Conservation (phyloP, 2,113 vertebrate species). For the Labrus mixtus region DNA sequence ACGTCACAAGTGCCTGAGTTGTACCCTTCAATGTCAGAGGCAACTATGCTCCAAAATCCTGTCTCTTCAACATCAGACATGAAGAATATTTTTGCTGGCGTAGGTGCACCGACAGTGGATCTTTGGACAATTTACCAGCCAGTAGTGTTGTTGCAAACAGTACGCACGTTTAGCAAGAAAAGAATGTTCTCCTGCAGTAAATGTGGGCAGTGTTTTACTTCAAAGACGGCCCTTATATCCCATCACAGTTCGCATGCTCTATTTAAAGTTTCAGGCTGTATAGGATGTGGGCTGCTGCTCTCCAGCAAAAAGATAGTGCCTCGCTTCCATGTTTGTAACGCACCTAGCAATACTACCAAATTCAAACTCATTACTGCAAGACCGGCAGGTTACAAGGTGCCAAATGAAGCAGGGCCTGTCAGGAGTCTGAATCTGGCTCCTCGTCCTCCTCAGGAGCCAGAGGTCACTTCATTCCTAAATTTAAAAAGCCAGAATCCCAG, state of each 20-base stretch:
- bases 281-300: conserved; percentile 77
- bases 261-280: conserved; percentile 73
- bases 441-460: background rate
- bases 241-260: conserved; percentile 66
- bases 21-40: conserved; percentile 3
- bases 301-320: conserved; percentile 71
- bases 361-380: conserved; percentile 67
- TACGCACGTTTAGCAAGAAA: conserved; percentile 35
- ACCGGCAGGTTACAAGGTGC: conserved; percentile 10
- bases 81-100: conserved; percentile 46
- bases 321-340: conserved; percentile 72
- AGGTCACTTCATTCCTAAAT: background rate
- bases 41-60: conserved; percentile 28
- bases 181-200: conserved; percentile 67
- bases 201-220: conserved; percentile 69
- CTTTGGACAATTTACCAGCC: conserved; percentile 80
- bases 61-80: background rate
- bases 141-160: conserved; percentile 65
- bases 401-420: background rate
- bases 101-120: conserved; percentile 72
- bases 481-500: conserved; percentile 18
- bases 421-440: background rate
- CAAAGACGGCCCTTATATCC: conserved; percentile 53
- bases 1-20: conserved; percentile 54
- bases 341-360: conserved; percentile 40